Evolutionary conservation across 2,113 vertebrate genomes (phyloP).

Genomic region (Protomyctophum bolini): DNA sequence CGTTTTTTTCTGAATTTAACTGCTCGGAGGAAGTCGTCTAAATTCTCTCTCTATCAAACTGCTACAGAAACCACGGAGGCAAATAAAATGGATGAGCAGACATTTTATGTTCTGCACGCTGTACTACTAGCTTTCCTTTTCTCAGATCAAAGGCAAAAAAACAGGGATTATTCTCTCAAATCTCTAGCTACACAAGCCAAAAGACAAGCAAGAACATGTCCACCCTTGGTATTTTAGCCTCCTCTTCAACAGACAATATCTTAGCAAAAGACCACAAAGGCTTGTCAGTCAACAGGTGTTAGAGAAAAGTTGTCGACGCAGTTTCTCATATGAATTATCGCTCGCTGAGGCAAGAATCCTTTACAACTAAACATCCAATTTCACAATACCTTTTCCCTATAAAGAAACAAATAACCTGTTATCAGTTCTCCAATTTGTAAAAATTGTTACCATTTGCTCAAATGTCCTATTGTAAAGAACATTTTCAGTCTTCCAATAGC

Average conservation of each 20-base stretch:
- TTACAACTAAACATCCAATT: neutral
- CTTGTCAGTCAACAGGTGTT: slow-evolving; percentile 52
- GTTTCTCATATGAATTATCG: slow-evolving; percentile 2
- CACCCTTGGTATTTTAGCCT: slow-evolving; percentile 2
- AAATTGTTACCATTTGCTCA: slow-evolving; percentile 36
- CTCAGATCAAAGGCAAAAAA: slow-evolving; percentile 33
- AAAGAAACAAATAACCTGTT: neutral
- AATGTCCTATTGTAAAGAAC: slow-evolving; percentile 31
- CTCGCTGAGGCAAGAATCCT: no score
- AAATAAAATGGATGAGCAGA: slow-evolving; percentile 62
- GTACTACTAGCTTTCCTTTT: slow-evolving; percentile 24
- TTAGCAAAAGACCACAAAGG: slow-evolving; percentile 6
- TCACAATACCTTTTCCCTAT: neutral
- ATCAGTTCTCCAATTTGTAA: slow-evolving; percentile 14
- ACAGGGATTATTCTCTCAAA: slow-evolving; percentile 29
- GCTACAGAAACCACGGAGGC: slow-evolving; percentile 29
- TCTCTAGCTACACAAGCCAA: slow-evolving; percentile 35
- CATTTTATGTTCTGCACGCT: slow-evolving; percentile 60
- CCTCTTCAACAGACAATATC: slow-evolving; percentile 2
- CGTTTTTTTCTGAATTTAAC: slow-evolving; percentile 4
- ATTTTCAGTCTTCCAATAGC: slow-evolving; percentile 46
- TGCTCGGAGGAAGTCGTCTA: slow-evolving; percentile 24
- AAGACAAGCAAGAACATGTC: slow-evolving; percentile 52
- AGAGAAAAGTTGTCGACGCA: slow-evolving; percentile 29
- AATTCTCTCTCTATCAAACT: slow-evolving; percentile 35